Percentiles rank a stretch among this genome's conserved stretches.
These are phyloP conservation scores for Drosophila tristis DNA, from an alignment of 1,140 invertebrate genomes.

Conservation along the genomic window DNA sequence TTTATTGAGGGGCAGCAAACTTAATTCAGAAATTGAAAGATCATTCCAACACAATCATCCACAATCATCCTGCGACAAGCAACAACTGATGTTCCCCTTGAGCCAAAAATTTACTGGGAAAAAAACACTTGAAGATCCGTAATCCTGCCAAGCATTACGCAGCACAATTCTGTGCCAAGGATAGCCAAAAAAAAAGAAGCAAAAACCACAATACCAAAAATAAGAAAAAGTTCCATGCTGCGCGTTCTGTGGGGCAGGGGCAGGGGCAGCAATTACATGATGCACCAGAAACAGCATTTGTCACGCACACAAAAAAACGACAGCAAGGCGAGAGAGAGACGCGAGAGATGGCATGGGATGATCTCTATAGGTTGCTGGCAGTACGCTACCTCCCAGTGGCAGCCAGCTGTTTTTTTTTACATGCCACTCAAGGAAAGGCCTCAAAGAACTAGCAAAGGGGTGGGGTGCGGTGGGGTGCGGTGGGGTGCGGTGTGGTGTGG, in stretches of 20 bases:
- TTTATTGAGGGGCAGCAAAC: too few species aligned
- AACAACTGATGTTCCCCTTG: too few species aligned
- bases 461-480: too few species aligned
- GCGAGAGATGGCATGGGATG: constrained; percentile 4
- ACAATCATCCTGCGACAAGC: too few species aligned
- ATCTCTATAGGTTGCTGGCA: not conserved
- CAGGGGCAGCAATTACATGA: constrained; percentile 69
- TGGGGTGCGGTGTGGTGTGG: too few species aligned
- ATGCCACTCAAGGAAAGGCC: constrained; percentile 33
- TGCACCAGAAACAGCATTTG: constrained; percentile 62
- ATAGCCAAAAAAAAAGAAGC: constrained; percentile 27
- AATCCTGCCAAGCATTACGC: constrained; percentile 25
- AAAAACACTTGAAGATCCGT: constrained; percentile 30
- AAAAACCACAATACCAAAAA: constrained; percentile 21
- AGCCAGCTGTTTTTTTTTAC: constrained; percentile 71
- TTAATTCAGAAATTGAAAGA: too few species aligned
- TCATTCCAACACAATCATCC: too few species aligned
- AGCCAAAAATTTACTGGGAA: constrained; percentile 5
- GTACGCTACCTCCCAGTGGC: constrained; percentile 18
- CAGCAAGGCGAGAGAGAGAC: constrained; percentile 7
- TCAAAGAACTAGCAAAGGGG: constrained; percentile 59
- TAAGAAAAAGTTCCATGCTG: constrained; percentile 55
- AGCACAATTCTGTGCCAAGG: constrained; percentile 32
- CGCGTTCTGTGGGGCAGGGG: constrained; percentile 4
- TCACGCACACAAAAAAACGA: constrained; percentile 56